phyloP scores from a whole-genome alignment of 2,888 invertebrate genomes.

The Molorchus minor region DNA sequence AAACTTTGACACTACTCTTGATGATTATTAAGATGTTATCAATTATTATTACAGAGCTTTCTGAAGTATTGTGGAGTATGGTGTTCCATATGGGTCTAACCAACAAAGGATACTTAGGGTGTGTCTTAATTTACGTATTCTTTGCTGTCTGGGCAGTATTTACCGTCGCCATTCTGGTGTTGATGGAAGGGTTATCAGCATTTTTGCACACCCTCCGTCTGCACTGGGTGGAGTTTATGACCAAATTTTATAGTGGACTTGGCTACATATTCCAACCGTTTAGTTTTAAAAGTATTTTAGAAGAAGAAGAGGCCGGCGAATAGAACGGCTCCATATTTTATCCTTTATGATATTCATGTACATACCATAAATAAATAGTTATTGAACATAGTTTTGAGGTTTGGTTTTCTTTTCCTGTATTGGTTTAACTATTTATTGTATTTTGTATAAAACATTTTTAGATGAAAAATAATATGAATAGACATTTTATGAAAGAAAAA shows the following conservation, averaged over 20 bases:
- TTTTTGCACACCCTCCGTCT: conserved; percentile 89
- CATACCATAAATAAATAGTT: conserved; percentile 10
- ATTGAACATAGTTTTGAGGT: conserved; percentile 2
- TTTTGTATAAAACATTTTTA: too few relatives aligned
- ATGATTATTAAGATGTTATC: too few relatives aligned
- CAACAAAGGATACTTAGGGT: conserved; percentile 59
- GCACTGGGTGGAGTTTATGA: conserved; percentile 88
- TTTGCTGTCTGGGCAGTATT: conserved; percentile 83
- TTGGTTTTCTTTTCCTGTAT: background rate
- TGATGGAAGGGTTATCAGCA: conserved; percentile 93
- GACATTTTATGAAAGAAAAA: too few relatives aligned
- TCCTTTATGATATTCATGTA: conserved; percentile 2
- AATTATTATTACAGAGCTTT: conserved; percentile 48
- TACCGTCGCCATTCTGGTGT: conserved; percentile 82
- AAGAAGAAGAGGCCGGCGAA: conserved; percentile 59
- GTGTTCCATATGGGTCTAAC: conserved; percentile 43
- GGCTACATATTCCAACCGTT: conserved; percentile 88
- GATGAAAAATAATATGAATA: too few relatives aligned
- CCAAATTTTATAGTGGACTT: conserved; percentile 85
- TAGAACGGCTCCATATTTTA: conserved; percentile 8
- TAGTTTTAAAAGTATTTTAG: conserved; percentile 80
- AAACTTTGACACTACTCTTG: too few relatives aligned
- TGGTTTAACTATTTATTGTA: background rate
- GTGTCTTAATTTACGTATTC: conserved; percentile 68
- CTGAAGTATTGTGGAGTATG: conserved; percentile 56